These are phyloP conservation scores for Carcina quercana DNA, from an alignment of 2,888 invertebrate genomes.

Conservation along the genomic window DNA sequence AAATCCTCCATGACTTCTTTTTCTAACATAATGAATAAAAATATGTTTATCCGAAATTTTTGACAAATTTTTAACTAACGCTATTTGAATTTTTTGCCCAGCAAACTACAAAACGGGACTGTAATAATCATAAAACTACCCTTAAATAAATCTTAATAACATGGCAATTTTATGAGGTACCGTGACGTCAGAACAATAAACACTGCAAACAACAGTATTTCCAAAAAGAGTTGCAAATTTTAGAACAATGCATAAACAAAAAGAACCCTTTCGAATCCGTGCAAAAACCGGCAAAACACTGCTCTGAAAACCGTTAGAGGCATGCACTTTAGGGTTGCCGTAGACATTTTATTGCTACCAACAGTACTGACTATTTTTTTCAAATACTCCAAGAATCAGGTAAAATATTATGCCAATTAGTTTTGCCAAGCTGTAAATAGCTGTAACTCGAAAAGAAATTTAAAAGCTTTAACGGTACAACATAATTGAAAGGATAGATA, in stretches of 20 bases:
- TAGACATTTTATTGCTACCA: conserved; percentile 45
- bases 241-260: conserved; percentile 36
- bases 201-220: too few relatives aligned
- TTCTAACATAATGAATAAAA: too few relatives aligned
- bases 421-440: too few relatives aligned
- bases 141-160: too few relatives aligned
- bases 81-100: too few relatives aligned
- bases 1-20: too few relatives aligned
- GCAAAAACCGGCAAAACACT: conserved; percentile 32
- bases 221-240: conserved; percentile 50
- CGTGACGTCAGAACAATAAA: conserved; percentile 26
- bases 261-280: conserved; percentile 25
- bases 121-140: too few relatives aligned
- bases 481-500: neutral
- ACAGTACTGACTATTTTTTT: conserved; percentile 27
- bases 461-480: neutral
- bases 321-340: conserved; percentile 33
- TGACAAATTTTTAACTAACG: too few relatives aligned
- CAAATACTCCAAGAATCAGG: conserved; percentile 6
- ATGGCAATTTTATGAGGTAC: too few relatives aligned
- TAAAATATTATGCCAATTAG: conserved; percentile 23
- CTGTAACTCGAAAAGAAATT: too few relatives aligned
- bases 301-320: conserved; percentile 34
- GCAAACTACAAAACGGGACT: too few relatives aligned
- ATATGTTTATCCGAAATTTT: too few relatives aligned